Evolutionary conservation across 2,113 vertebrate genomes (phyloP).

Genomic region (Ictalurus punctatus): DNA sequence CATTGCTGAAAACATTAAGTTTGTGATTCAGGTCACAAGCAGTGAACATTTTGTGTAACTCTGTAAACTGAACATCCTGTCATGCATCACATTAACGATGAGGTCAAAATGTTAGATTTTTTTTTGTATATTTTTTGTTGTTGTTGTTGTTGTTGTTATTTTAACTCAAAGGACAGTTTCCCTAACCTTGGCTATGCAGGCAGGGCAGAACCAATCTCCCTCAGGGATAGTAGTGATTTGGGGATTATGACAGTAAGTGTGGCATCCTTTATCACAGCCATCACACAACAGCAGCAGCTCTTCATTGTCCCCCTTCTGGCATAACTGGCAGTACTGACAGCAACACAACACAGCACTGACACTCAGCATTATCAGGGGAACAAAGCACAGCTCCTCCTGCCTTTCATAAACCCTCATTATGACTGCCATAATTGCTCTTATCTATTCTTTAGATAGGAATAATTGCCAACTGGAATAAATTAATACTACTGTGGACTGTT

Average conservation of each 20-base stretch:
- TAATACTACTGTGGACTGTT: not conserved
- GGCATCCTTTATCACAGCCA: constrained; percentile 87
- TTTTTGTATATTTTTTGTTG: not conserved
- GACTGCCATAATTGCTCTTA: not conserved
- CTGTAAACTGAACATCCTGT: not conserved
- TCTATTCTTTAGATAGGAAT: not conserved
- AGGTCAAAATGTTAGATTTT: not conserved
- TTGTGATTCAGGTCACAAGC: not conserved
- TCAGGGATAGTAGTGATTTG: constrained; percentile 86
- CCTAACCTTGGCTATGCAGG: constrained; percentile 85
- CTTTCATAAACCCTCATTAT: constrained; percentile 8
- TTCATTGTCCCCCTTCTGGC: constrained; percentile 86
- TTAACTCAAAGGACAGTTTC: constrained; percentile 13
- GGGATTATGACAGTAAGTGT: constrained; percentile 88
- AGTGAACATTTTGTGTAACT: not conserved
- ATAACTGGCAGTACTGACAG: constrained; percentile 85
- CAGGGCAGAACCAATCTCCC: constrained; percentile 89
- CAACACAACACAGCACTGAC: constrained; percentile 63
- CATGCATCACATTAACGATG: not conserved
- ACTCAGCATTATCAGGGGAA: not conserved
- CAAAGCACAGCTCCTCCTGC: not conserved
- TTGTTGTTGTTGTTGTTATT: not conserved
- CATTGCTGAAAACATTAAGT: not conserved
- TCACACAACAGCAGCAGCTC: constrained; percentile 87
- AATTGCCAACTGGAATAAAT: not conserved